These are phyloP conservation scores for Cryptoprocta ferox DNA, from an alignment of 2,797 vertebrate species.

Conservation along the genomic window DNA sequence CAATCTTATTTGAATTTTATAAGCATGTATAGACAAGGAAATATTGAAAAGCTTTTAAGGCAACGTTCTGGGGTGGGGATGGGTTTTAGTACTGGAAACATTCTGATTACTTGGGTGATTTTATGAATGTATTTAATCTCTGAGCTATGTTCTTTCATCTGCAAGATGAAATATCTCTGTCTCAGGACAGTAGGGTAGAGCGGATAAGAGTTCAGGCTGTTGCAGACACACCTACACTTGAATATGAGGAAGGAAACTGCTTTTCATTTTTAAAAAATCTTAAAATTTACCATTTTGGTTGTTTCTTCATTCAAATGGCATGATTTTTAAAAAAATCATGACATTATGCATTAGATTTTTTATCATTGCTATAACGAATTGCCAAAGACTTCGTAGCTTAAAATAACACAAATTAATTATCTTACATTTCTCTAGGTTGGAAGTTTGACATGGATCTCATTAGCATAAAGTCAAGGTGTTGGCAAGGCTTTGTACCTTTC, in stretches of 20 bases:
- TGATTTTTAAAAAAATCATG: neutral
- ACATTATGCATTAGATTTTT: neutral
- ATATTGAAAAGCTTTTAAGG: neutral
- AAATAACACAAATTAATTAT: neutral
- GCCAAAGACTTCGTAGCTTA: neutral
- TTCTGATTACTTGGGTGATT: neutral
- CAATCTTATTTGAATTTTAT: slow-evolving; percentile 39
- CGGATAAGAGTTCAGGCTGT: neutral
- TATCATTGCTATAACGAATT: neutral
- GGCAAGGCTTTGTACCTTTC: neutral
- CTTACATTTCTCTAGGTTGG: neutral
- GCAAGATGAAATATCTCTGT: neutral
- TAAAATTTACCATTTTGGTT: neutral
- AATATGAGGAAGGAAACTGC: neutral
- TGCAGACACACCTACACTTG: neutral
- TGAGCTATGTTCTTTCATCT: slow-evolving; percentile 4
- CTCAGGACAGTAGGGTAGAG: neutral
- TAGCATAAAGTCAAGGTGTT: neutral
- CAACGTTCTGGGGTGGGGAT: neutral
- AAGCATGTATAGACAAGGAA: neutral
- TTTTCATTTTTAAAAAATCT: slow-evolving; percentile 4
- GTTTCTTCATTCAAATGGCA: neutral
- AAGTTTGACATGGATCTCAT: neutral
- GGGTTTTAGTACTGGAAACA: neutral
- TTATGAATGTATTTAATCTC: neutral